phyloP scores from a whole-genome alignment of 2,888 invertebrate genomes.

The Mechanitis messenoides region DNA sequence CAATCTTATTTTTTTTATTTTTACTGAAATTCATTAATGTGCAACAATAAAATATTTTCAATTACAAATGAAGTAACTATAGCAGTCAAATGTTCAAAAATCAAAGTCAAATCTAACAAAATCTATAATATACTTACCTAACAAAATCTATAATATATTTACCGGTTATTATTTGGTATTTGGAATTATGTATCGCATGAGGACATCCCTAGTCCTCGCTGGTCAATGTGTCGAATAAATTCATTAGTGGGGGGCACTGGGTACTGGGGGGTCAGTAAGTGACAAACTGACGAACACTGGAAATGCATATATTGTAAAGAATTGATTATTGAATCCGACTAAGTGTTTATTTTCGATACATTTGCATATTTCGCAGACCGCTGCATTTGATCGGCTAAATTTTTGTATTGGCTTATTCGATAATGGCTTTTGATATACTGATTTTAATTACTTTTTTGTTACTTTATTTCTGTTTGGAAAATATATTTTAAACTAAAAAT shows the following conservation, averaged over 20 bases:
- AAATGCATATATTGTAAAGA: constrained; percentile 50
- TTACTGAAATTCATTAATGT: no score
- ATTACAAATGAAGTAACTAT: no score
- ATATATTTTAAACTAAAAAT: background rate
- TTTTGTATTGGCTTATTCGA: background rate
- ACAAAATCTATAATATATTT: background rate
- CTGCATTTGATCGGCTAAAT: background rate
- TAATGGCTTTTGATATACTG: background rate
- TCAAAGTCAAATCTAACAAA: no score
- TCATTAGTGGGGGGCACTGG: constrained; percentile 39
- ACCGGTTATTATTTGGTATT: background rate
- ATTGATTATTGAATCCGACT: constrained; percentile 43
- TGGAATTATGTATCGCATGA: background rate
- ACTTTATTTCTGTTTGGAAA: background rate
- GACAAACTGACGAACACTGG: constrained; percentile 53
- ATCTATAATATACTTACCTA: no score
- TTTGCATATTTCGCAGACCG: constrained; percentile 32
- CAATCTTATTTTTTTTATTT: no score
- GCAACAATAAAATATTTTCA: no score
- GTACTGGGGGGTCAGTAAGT: constrained; percentile 34
- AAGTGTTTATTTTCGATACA: constrained; percentile 35
- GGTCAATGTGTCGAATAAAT: constrained; percentile 41
- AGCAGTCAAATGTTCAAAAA: no score
- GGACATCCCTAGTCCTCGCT: no score
- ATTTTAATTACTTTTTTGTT: background rate